phyloP scores from a whole-genome alignment of 2,888 invertebrate genomes.

The Drosophila demipolita region DNA sequence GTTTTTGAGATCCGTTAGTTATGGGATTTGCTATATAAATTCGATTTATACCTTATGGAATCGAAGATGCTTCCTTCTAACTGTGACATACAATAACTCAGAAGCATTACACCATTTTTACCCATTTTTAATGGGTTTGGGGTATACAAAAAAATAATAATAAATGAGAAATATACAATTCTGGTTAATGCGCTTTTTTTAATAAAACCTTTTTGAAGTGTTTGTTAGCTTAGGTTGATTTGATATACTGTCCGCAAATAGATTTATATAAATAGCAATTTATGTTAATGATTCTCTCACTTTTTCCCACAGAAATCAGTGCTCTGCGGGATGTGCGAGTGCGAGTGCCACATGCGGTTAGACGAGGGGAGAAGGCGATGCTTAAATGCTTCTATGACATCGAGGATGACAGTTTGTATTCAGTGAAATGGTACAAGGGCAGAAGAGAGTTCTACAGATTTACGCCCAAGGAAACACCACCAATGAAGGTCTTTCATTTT shows the following conservation, averaged over 20 bases:
- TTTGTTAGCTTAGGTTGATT: conserved; percentile 54
- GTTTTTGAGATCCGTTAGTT: too few species aligned
- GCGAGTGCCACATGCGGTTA: conserved; percentile 88
- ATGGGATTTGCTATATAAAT: not conserved
- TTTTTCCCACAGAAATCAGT: conserved; percentile 59
- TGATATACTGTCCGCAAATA: conserved; percentile 41
- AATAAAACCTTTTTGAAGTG: conserved; percentile 7
- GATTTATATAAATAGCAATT: conserved; percentile 53
- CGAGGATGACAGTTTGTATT: conserved; percentile 91
- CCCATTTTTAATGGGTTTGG: not conserved
- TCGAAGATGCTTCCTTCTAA: not conserved
- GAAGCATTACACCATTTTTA: not conserved
- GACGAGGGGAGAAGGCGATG: conserved; percentile 87
- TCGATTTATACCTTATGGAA: not conserved
- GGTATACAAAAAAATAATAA: not conserved
- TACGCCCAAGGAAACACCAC: conserved; percentile 90
- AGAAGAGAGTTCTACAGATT: conserved; percentile 93
- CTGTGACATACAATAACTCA: not conserved
- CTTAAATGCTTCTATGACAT: conserved; percentile 91
- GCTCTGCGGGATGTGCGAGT: conserved; percentile 88
- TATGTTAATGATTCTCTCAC: conserved; percentile 25
- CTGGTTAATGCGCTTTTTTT: conserved; percentile 11
- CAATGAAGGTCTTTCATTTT: conserved; percentile 90
- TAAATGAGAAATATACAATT: conserved; percentile 32
- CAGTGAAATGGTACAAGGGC: conserved; percentile 95